Evolutionary conservation across 2,113 vertebrate genomes (phyloP).

Genomic region (Dissostichus mawsoni): DNA sequence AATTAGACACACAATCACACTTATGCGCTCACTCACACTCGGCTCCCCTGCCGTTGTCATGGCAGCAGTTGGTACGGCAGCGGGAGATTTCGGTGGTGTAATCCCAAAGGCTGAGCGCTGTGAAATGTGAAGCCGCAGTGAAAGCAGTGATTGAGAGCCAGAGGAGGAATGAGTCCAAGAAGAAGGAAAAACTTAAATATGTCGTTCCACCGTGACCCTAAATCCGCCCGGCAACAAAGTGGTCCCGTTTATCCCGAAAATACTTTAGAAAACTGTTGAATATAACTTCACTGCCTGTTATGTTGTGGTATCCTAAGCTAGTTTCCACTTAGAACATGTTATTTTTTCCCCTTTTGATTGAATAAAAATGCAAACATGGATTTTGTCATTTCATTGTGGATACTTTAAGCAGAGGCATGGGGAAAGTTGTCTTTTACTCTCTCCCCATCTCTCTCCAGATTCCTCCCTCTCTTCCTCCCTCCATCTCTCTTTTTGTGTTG

Average conservation of each 20-base stretch:
- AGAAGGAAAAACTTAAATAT: slow-evolving; percentile 16
- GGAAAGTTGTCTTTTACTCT: background rate
- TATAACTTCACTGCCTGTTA: slow-evolving; percentile 11
- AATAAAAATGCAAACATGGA: slow-evolving; percentile 46
- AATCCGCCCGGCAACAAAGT: slow-evolving; percentile 24
- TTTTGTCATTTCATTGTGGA: slow-evolving; percentile 44
- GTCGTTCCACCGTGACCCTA: slow-evolving; percentile 27
- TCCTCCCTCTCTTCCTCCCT: slow-evolving; percentile 7
- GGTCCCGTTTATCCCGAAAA: slow-evolving; percentile 3
- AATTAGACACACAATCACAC: slow-evolving; percentile 73
- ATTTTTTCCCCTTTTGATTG: background rate
- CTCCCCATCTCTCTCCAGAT: slow-evolving; percentile 4
- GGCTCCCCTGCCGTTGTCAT: slow-evolving; percentile 84
- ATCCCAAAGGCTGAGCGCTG: slow-evolving; percentile 76
- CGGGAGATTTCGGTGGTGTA: slow-evolving; percentile 78
- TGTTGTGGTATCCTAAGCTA: background rate
- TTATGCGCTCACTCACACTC: slow-evolving; percentile 44
- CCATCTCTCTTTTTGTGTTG: slow-evolving; percentile 41
- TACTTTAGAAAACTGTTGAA: background rate
- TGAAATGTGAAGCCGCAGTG: slow-evolving; percentile 77
- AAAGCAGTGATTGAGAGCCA: slow-evolving; percentile 30
- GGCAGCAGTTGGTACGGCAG: slow-evolving; percentile 81
- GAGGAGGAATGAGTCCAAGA: slow-evolving; percentile 16
- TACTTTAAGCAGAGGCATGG: background rate
- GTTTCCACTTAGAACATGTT: slow-evolving; percentile 42